Evolutionary conservation across 2,113 vertebrate species (phyloP), one percentile per base, ranked within the genome.

Genomic region (Malurus elegans): DNA sequence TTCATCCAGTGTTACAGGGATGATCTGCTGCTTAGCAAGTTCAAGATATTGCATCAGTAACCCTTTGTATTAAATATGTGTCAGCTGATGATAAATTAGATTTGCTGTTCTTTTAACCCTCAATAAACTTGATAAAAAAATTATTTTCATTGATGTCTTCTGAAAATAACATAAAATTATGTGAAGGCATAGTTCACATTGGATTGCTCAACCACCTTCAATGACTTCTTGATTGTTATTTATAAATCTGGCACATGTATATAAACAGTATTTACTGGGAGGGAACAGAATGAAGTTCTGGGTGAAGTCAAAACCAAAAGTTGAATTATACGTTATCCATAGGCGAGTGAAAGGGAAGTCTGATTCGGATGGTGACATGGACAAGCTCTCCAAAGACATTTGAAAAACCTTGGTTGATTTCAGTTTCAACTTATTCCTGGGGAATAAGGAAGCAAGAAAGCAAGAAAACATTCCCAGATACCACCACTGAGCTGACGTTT

Each of bases 271-370:
- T 62, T 53, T 62, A 54, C 29, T 45, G 48, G 6, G 5, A 64
- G 8, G 19, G 4, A 66, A 20, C 32, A 65, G 31, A 81, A 73
- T 15, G 31, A 71, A 58, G 26, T 10, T 11, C 3, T 57, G 28
- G 14, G 25, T 48, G 36, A 74, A 79, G 28, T 24, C 32, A 60
- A 75, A 76, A 8, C 1, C 34, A 31, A 66, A 79, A 75, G 28
- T 54, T 3, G 0, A 4, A 31, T 60, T 12, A 34, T 2, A 0
- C 3, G 26, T 89, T 85, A 17, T 69, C 26, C 31, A 56, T 10
- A 67, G 18, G 10, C 8, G 66, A 71, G 4, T 26, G 42, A 79
- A n/a, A 67, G 3, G 8, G 11, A 50, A 40, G 18, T 3, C 24
- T 75, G 42, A 57, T 51, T 42, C 51, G 36, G n/a, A 11, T 62